phyloP scores from a whole-genome alignment of 2,888 invertebrate species.

The Clunio marinus region DNA sequence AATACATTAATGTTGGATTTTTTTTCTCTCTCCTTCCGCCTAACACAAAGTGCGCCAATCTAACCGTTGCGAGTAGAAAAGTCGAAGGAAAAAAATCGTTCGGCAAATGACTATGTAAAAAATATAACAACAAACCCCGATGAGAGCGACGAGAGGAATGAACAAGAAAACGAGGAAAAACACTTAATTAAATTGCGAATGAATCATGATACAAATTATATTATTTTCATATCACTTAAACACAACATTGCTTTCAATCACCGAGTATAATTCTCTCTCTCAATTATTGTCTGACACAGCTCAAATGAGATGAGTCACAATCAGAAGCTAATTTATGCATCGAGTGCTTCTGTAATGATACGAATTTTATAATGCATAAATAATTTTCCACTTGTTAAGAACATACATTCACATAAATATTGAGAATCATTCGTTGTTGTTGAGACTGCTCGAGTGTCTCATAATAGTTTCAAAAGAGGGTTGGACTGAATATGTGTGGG shows the following conservation, averaged over 20 bases:
- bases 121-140: not conserved
- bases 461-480: not conserved
- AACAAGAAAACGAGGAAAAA: slow-evolving; percentile 29
- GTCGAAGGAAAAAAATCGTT: not conserved
- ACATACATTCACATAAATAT: not conserved
- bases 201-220: slow-evolving; percentile 33
- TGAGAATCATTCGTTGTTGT: not conserved
- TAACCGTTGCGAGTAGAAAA: not conserved
- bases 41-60: not conserved
- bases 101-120: slow-evolving; percentile 29
- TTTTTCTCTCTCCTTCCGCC: not conserved
- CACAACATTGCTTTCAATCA: slow-evolving; percentile 5
- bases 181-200: slow-evolving; percentile 38
- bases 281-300: slow-evolving; percentile 5
- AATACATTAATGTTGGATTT: not conserved
- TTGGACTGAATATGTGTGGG: not conserved
- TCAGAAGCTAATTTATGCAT: slow-evolving; percentile 25
- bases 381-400: slow-evolving; percentile 25
- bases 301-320: not conserved
- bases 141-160: too few species aligned
- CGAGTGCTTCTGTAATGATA: not conserved
- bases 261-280: too few species aligned
- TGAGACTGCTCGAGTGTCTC: not conserved
- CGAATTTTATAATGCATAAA: slow-evolving; percentile 25
- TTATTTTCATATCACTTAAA: slow-evolving; percentile 13